These are phyloP conservation scores for Palythoa grandiflora DNA, from an alignment of 92 coral and sea anemone genomes.

Conservation along the genomic window DNA sequence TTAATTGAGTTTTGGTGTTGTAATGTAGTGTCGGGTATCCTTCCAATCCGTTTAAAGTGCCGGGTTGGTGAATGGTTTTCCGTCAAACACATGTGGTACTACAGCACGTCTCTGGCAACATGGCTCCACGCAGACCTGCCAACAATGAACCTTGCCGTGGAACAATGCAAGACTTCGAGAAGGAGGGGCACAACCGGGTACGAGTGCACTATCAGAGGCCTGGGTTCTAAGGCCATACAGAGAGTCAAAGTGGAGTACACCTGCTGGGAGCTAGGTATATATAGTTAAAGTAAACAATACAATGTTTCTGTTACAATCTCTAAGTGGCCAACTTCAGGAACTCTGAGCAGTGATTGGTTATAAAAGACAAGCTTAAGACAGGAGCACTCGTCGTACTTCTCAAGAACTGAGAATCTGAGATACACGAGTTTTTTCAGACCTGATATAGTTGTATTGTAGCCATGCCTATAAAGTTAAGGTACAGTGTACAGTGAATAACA, in stretches of 20 bases:
- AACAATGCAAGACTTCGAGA: conserved; percentile 13
- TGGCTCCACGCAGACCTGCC: neutral
- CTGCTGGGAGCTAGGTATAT: conserved; percentile 39
- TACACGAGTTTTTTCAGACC: too few relatives aligned
- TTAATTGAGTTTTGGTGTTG: neutral
- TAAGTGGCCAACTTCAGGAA: too few relatives aligned
- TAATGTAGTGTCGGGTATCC: neutral
- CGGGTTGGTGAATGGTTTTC: conserved; percentile 36
- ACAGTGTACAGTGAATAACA: too few relatives aligned
- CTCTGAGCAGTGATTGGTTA: too few relatives aligned
- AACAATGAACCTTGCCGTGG: neutral
- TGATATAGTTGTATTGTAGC: too few relatives aligned
- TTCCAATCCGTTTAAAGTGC: conserved; percentile 30
- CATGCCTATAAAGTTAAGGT: too few relatives aligned
- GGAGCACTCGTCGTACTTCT: too few relatives aligned
- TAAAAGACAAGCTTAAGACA: too few relatives aligned
- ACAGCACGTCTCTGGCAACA: neutral
- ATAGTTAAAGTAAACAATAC: too few relatives aligned
- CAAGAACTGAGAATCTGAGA: neutral
- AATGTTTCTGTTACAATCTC: too few relatives aligned
- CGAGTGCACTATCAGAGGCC: conserved; percentile 20
- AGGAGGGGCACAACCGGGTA: conserved; percentile 7
- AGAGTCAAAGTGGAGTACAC: conserved; percentile 13
- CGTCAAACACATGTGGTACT: conserved; percentile 24
- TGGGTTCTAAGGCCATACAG: neutral